A percentile compares a stretch with the other conserved stretches of the same genome.
These are phyloP conservation scores for Drosophila elegans DNA, from an alignment of 1,140 invertebrate species.

Conservation along the genomic window DNA sequence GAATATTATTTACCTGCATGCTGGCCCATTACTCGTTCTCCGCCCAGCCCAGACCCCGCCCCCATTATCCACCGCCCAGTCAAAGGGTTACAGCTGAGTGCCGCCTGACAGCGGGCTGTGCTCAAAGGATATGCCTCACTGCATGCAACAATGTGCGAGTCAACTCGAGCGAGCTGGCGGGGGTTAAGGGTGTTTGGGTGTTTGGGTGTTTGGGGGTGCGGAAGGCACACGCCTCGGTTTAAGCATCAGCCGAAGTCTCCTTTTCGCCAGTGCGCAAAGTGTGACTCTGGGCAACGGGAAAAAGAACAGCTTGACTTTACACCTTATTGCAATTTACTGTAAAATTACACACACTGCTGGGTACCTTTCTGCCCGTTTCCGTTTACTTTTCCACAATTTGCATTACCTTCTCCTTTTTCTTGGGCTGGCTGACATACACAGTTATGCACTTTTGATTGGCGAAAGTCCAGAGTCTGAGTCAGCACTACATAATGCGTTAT, in stretches of 20 bases:
- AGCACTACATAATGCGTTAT: slow-evolving; percentile 46
- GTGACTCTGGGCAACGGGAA: slow-evolving; percentile 24
- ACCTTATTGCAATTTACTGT: slow-evolving; percentile 79
- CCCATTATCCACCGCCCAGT: slow-evolving; percentile 14
- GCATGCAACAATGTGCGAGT: slow-evolving; percentile 78
- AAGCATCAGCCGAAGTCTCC: slow-evolving; percentile 21
- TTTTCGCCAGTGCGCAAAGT: slow-evolving; percentile 21
- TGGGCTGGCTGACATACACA: slow-evolving; percentile 35
- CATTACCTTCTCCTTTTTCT: slow-evolving; percentile 14
- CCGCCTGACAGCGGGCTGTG: slow-evolving; percentile 49
- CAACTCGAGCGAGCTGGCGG: slow-evolving; percentile 53
- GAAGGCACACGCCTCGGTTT: slow-evolving; percentile 13
- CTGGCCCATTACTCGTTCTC: slow-evolving; percentile 50
- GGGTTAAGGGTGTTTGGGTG: slow-evolving; percentile 10
- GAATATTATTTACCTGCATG: slow-evolving; percentile 66
- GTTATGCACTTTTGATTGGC: slow-evolving; percentile 63
- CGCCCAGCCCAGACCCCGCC: neutral
- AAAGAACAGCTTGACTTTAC: slow-evolving; percentile 70
- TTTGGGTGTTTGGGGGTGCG: slow-evolving; percentile 1
- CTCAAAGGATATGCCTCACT: slow-evolving; percentile 72
- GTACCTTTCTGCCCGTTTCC: slow-evolving; percentile 17
- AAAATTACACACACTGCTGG: slow-evolving; percentile 66
- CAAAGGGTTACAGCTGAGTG: slow-evolving; percentile 48
- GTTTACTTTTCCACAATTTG: slow-evolving; percentile 42
- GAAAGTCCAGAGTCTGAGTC: slow-evolving; percentile 23